These are phyloP conservation scores for Leptodactylus fuscus DNA, from an alignment of 2,113 vertebrate genomes.

Conservation along the genomic window DNA sequence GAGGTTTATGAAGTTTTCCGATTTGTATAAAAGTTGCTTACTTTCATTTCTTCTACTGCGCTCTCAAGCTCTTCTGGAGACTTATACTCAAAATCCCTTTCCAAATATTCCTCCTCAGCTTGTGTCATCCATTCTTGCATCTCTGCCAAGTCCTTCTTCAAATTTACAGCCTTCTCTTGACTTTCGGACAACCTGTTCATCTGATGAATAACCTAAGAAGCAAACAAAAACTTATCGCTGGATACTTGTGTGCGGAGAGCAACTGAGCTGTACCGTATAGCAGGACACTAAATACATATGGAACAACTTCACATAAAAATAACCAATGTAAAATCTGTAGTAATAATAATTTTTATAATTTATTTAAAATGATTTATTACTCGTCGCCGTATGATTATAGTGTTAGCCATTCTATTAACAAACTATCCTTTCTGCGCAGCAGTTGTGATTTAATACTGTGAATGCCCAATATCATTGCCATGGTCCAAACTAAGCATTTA, in stretches of 20 bases:
- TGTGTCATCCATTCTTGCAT: conserved; percentile 98
- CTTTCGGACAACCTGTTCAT: conserved; percentile 84
- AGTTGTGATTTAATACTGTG: too few species aligned
- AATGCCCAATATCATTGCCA: not conserved
- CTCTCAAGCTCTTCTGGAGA: conserved; percentile 91
- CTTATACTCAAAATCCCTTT: conserved; percentile 97
- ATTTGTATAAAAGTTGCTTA: conserved; percentile 63
- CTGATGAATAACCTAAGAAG: conserved; percentile 82
- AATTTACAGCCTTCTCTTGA: conserved; percentile 89
- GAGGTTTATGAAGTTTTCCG: too few species aligned
- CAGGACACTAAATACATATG: not conserved
- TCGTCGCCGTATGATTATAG: not conserved
- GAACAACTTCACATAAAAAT: not conserved
- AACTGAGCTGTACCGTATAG: not conserved
- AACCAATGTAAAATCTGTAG: not conserved
- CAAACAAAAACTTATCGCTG: not conserved
- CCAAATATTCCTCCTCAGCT: conserved; percentile 95
- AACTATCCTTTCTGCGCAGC: too few species aligned
- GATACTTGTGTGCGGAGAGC: not conserved
- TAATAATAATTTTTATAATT: not conserved
- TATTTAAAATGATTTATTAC: not conserved
- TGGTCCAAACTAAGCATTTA: not conserved
- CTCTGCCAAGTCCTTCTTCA: conserved; percentile 95
- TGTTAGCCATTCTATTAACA: not conserved
- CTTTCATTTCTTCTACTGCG: conserved; percentile 97